These are phyloP conservation scores for Dolichotis patagonum DNA, from an alignment of 2,113 vertebrate species.

Conservation along the genomic window DNA sequence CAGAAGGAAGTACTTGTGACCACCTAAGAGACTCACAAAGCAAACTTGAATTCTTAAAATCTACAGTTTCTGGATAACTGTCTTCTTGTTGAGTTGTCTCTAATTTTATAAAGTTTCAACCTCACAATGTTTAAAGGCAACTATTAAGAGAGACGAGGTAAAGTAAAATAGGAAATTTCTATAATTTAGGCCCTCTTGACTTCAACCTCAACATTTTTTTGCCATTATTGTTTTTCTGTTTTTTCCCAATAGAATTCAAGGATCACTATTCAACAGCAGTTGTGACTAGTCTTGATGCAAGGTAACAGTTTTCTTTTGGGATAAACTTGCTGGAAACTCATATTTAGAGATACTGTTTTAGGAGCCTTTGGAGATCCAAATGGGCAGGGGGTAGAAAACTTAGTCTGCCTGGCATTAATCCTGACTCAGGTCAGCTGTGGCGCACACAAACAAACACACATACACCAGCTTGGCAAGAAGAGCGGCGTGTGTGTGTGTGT, in stretches of 20 bases:
- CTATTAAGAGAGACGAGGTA: conserved; percentile 70
- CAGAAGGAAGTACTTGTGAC: neutral
- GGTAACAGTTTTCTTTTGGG: conserved; percentile 73
- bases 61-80: conserved; percentile 64
- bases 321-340: conserved; percentile 13
- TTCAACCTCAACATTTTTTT: neutral
- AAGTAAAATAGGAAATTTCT: conserved; percentile 73
- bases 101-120: conserved; percentile 39
- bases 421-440: neutral
- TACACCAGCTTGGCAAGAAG: neutral
- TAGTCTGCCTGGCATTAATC: fast-evolving
- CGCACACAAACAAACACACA: neutral
- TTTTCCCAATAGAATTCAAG: conserved; percentile 41
- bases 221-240: conserved; percentile 65
- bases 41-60: conserved; percentile 66
- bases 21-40: conserved; percentile 10
- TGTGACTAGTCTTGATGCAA: neutral
- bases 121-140: neutral
- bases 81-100: conserved; percentile 2
- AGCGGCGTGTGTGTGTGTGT: neutral
- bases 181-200: neutral
- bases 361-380: neutral
- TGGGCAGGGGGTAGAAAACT: fast-evolving
- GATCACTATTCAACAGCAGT: fast-evolving
- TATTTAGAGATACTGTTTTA: neutral